phyloP scores from a whole-genome alignment of 2,888 invertebrate genomes.

The Iphiclides podalirius region DNA sequence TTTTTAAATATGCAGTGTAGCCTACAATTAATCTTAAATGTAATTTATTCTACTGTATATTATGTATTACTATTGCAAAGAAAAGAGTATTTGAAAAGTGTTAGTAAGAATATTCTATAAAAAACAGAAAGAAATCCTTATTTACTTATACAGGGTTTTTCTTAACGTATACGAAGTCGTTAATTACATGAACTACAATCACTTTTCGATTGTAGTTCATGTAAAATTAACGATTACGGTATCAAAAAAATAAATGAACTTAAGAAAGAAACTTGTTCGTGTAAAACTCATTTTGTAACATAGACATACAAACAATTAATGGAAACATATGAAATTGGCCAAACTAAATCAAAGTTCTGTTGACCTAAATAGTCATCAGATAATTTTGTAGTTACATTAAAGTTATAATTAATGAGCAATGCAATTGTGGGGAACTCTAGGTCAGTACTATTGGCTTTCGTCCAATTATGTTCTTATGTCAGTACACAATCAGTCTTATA shows the following conservation, averaged over 20 bases:
- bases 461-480: conserved; percentile 2
- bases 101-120: not conserved
- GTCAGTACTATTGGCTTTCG: conserved; percentile 1
- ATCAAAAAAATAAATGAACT: too few relatives aligned
- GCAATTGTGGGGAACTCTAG: not conserved
- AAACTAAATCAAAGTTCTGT: conserved; percentile 4
- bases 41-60: not conserved
- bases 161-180: too few relatives aligned
- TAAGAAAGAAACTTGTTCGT: too few relatives aligned
- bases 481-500: conserved; percentile 4
- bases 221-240: too few relatives aligned
- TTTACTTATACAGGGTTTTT: too few relatives aligned
- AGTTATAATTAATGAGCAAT: conserved; percentile 6
- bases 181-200: too few relatives aligned
- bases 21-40: not conserved
- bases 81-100: not conserved
- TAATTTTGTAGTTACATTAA: not conserved
- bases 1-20: conserved; percentile 1
- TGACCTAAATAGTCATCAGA: conserved; percentile 12
- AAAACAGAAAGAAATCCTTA: too few relatives aligned
- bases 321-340: too few relatives aligned
- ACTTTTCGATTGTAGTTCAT: too few relatives aligned
- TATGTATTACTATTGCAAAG: not conserved
- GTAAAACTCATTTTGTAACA: too few relatives aligned
- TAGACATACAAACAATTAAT: too few relatives aligned